Base-by-base conservation (phyloP, 2,888 invertebrate species). In the Nomada goodeniana region DNA sequence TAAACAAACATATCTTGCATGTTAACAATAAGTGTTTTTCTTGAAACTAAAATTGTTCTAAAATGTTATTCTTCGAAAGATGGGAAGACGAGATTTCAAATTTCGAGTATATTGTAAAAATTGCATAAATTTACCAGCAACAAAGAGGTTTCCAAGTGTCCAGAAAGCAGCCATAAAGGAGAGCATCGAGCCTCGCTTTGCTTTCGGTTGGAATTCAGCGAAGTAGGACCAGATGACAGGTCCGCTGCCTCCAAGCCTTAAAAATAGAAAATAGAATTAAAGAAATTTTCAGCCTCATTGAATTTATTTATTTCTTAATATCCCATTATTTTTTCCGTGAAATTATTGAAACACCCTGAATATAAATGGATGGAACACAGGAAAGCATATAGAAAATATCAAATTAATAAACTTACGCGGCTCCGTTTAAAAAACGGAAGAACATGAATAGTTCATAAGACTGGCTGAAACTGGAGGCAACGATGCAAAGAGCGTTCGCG, bases 221-320 rank as follows among this genome's bases (percentile, higher is more conserved):
- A 98, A 98, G 94, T 98, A 98, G 29, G 98, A 97, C 97, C 98
- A 98, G 94, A 98, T 98, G 86, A 98, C 98, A 80, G 98, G 98
- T 93, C 98, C 97, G 91, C 97, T 97, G 85, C 98, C 98, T 89
- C 98, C 98, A 89, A 98, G 95, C 86, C 97, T 97, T 94, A 68
- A 95, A 82, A 80, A 64, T 20, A 72, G 23, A 70, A 11, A 57
- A 44, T 20, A 36, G 36, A 36, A 7, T 36, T 36, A 5, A 36
- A 36, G 7, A 36, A 36, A 1, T 36, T 36, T 7, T 36, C 5
- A 7, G 36, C 7, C 36, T 36, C 36, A 36, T 0, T 9, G 36
- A 36, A 36, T 36, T 9, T 36, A 7, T 36, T 36, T 36, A 7
- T 36, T 36, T 36, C 7, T 36, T 36, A 36, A 5, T 36, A 5